Base-by-base conservation (phyloP, 2,797 vertebrate genomes). In the Aphelocoma californica region DNA sequence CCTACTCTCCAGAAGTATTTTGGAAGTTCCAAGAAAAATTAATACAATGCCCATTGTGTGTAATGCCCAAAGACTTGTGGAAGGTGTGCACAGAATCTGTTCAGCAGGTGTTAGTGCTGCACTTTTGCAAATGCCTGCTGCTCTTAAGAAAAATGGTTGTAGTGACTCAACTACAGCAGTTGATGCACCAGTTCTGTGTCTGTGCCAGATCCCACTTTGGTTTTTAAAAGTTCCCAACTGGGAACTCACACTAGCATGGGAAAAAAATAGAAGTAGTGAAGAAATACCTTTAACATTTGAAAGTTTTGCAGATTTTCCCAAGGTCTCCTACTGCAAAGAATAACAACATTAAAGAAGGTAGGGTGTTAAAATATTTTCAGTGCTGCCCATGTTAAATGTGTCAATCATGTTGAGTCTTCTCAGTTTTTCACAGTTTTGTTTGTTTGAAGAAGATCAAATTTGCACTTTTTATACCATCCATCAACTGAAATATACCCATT, bases 401-500 rank as follows among this genome's bases (percentile, higher is more conserved):
- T 97, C 97, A 95, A 81, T 97, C 96, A 93, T 60, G n/a, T 45
- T 77, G 66, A 21, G 32, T 97, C 91, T 94, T 95, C 89, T 90
- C 86, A 92, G 75, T 82, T 96, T 96, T 96, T 92, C 96, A 77
- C 28, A 45, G 90, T 95, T 95, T 85, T 97, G 88, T 94, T 96
- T 92, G 42, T 89, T 93, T 73, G 80, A 96, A 70, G 92, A 94
- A 92, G 93, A 93, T 93, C 91, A 92, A 95, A 95, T 95, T 95
- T 96, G 96, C 96, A 92, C 93, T 69, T 97, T 96, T 97, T 94
- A 93, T 94, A 95, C 74, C 69, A 92, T 93, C 94, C 85, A 53
- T 97, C 97, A 96, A 72, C 86, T 93, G 91, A 83, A 96, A 87
- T 78, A 61, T 83, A 93, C 69, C 71, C 77, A 79, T 94, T 80